phyloP scores from a whole-genome alignment of 2,797 vertebrate species.

The Enteromius unitaeniatus region DNA sequence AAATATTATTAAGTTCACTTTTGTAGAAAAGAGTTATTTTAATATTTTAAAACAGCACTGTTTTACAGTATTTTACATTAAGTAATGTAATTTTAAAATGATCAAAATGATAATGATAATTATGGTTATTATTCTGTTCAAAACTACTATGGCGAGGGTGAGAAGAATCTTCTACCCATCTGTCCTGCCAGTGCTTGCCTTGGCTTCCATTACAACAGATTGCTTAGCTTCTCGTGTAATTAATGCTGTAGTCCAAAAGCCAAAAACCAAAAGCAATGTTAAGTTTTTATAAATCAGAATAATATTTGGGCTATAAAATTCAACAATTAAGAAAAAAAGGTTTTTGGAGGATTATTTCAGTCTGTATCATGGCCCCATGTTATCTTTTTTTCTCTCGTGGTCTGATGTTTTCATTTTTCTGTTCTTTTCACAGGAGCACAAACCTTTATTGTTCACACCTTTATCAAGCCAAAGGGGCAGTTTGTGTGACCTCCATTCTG shows the following conservation, averaged over 20 bases:
- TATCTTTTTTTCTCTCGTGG: slow-evolving; percentile 4
- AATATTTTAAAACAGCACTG: neutral
- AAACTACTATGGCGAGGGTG: neutral
- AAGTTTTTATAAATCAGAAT: neutral
- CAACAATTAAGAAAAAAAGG: neutral
- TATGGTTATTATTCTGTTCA: neutral
- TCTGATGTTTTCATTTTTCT: neutral
- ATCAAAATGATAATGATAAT: neutral
- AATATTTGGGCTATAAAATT: neutral
- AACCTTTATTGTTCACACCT: slow-evolving; percentile 21
- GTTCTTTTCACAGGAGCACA: slow-evolving; percentile 43
- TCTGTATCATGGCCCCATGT: no score
- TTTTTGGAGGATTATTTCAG: neutral
- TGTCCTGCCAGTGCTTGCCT: neutral
- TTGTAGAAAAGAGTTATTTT: neutral
- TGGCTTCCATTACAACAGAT: neutral
- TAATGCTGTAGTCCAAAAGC: neutral
- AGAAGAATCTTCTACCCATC: slow-evolving; percentile 1
- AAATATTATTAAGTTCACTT: neutral
- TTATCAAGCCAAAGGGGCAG: slow-evolving; percentile 12
- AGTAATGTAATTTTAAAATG: neutral
- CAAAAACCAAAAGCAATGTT: neutral
- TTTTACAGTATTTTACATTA: neutral
- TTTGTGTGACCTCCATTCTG: slow-evolving; percentile 18
- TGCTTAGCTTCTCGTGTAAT: neutral